A percentile compares a stretch with the other conserved stretches of the same genome.
Conservation (phyloP, 2,888 invertebrate species). For the Pachymerium ferrugineum region DNA sequence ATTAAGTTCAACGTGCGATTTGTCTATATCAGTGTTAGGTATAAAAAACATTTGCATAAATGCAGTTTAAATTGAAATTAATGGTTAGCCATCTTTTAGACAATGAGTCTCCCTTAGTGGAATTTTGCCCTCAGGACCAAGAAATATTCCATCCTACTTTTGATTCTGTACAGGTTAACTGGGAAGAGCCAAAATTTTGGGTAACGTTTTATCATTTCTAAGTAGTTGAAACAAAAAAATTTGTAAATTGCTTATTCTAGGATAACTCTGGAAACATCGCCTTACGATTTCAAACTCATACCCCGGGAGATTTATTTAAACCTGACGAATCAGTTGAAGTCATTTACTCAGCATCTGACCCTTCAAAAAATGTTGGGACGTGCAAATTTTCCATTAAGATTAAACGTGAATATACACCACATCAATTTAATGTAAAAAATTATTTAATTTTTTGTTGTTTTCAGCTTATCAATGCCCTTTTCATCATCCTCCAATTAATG, state of each 20-base stretch:
- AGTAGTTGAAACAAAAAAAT: too few species aligned
- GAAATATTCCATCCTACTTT: neutral
- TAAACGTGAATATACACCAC: neutral
- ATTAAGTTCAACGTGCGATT: neutral
- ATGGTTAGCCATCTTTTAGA: neutral
- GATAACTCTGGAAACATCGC: neutral
- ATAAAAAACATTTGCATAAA: too few species aligned
- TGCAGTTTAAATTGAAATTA: neutral
- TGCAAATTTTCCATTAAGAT: neutral
- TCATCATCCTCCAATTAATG: neutral
- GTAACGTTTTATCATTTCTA: too few species aligned
- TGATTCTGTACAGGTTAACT: neutral
- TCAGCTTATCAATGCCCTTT: neutral
- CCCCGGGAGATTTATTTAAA: neutral
- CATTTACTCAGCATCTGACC: neutral
- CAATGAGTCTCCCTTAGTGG: neutral
- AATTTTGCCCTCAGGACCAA: neutral
- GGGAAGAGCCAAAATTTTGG: neutral
- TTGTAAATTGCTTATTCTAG: neutral
- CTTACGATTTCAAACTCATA: neutral
- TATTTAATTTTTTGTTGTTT: neutral
- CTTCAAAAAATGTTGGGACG: neutral
- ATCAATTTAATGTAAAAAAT: neutral
- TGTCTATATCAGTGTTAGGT: neutral
- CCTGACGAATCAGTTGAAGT: neutral